These are phyloP conservation scores for Hyphantria cunea DNA, from an alignment of 1,140 invertebrate species.

Conservation along the genomic window DNA sequence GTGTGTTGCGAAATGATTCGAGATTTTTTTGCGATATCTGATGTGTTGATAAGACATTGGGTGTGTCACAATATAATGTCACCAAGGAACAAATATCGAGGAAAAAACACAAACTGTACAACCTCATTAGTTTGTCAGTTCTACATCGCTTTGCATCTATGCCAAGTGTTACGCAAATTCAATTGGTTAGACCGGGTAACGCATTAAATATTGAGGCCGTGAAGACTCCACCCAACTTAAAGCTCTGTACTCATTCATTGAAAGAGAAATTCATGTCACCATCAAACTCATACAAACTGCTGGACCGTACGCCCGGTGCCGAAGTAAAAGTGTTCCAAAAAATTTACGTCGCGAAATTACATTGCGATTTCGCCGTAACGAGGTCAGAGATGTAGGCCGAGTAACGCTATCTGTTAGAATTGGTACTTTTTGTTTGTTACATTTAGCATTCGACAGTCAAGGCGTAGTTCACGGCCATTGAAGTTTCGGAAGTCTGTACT, in stretches of 20 bases:
- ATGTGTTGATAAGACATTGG: conserved; percentile 31
- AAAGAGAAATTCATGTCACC: conserved; percentile 80
- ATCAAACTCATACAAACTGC: conserved; percentile 50
- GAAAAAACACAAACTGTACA: conserved; percentile 6
- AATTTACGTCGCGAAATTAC: conserved; percentile 78
- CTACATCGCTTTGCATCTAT: conserved; percentile 18
- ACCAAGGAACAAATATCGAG: neutral
- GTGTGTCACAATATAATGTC: conserved; percentile 12
- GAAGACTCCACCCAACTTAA: conserved; percentile 21
- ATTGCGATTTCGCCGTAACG: conserved; percentile 79
- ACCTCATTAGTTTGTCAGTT: conserved; percentile 3
- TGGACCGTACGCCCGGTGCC: conserved; percentile 60
- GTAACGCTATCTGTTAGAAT: conserved; percentile 73
- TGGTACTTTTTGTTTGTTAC: conserved; percentile 58
- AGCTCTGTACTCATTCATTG: conserved; percentile 51
- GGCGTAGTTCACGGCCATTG: conserved; percentile 59
- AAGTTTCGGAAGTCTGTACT: conserved; percentile 15
- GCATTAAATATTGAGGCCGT: conserved; percentile 19
- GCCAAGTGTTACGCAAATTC: conserved; percentile 28
- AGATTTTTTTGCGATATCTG: conserved; percentile 34
- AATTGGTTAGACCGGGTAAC: conserved; percentile 8
- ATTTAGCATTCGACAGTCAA: conserved; percentile 52
- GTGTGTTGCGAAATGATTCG: conserved; percentile 37
- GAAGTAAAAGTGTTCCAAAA: conserved; percentile 81
- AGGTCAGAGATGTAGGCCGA: conserved; percentile 75